Percentiles rank a stretch among this genome's conserved stretches.
Conservation (phyloP, 2,888 invertebrate species). For the Drosophila testacea region DNA sequence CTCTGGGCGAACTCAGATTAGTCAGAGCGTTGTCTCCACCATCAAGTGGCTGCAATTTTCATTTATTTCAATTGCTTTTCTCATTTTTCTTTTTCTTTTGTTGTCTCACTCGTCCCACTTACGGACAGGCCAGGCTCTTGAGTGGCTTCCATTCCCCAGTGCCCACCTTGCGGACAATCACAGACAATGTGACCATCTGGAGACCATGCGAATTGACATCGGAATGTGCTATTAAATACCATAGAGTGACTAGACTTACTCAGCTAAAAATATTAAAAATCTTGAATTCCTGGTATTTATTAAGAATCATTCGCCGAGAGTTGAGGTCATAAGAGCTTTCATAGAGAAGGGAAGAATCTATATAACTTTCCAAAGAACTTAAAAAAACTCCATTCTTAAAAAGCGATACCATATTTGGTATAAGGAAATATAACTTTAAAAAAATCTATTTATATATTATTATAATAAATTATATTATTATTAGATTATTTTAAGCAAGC, state of each 20-base stretch:
- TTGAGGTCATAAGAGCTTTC: too few species aligned
- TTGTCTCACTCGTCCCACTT: slow-evolving; percentile 44
- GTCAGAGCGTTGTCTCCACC: slow-evolving; percentile 34
- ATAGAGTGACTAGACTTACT: slow-evolving; percentile 33
- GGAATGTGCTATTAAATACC: slow-evolving; percentile 55
- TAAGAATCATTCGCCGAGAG: not conserved
- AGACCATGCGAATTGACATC: slow-evolving; percentile 43
- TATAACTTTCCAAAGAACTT: too few species aligned
- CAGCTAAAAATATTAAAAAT: too few species aligned
- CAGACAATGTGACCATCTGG: slow-evolving; percentile 56
- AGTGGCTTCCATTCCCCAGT: slow-evolving; percentile 53
- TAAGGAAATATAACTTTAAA: too few species aligned
- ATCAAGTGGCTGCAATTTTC: slow-evolving; percentile 52
- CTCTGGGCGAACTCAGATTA: slow-evolving; percentile 34
- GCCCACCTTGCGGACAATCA: slow-evolving; percentile 25
- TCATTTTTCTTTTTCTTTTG: slow-evolving; percentile 18
- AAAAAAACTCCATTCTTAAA: too few species aligned
- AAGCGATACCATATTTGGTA: too few species aligned
- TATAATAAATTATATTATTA: too few species aligned
- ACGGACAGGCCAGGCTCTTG: slow-evolving; percentile 52
- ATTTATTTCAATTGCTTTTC: slow-evolving; percentile 57
- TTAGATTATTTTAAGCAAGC: too few species aligned
- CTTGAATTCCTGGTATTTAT: not conserved
- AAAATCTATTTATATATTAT: too few species aligned
- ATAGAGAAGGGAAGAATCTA: too few species aligned